phyloP scores from a whole-genome alignment of 2,797 vertebrate genomes.

The Rachycentron canadum region DNA sequence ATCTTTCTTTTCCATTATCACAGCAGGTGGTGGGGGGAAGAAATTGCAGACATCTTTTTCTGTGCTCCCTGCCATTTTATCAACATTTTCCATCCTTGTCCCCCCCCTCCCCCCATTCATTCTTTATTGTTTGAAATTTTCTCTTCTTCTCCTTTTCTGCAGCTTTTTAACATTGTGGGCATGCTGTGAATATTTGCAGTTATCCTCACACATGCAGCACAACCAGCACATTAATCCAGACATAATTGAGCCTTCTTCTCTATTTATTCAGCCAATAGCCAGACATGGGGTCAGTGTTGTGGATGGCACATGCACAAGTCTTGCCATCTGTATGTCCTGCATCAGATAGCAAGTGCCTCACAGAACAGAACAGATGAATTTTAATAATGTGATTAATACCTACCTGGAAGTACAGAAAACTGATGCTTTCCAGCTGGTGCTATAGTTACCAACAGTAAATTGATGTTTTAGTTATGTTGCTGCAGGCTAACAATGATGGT shows the following conservation, averaged over 20 bases:
- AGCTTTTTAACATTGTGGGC: too few species aligned
- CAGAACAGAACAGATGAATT: constrained; percentile 12
- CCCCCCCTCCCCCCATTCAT: constrained; percentile 1
- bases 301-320: constrained; percentile 26
- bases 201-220: constrained; percentile 17
- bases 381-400: constrained; percentile 10
- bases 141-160: not conserved
- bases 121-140: not conserved
- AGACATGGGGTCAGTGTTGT: constrained; percentile 37
- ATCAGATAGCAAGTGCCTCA: constrained; percentile 15
- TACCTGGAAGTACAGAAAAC: constrained; percentile 10
- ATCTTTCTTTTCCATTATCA: constrained; percentile 46
- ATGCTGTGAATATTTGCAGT: not conserved
- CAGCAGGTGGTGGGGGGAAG: constrained; percentile 20
- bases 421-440: not conserved
- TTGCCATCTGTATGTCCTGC: constrained; percentile 42
- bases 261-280: constrained; percentile 36
- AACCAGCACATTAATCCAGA: constrained; percentile 39
- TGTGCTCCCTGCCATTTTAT: constrained; percentile 12
- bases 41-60: constrained; percentile 1
- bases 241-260: constrained; percentile 47
- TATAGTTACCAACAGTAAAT: not conserved
- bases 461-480: not conserved
- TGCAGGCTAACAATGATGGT: not conserved
- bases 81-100: not conserved